phyloP scores from a whole-genome alignment of 1,140 invertebrate species.

The Caenorhabditis brenneri region DNA sequence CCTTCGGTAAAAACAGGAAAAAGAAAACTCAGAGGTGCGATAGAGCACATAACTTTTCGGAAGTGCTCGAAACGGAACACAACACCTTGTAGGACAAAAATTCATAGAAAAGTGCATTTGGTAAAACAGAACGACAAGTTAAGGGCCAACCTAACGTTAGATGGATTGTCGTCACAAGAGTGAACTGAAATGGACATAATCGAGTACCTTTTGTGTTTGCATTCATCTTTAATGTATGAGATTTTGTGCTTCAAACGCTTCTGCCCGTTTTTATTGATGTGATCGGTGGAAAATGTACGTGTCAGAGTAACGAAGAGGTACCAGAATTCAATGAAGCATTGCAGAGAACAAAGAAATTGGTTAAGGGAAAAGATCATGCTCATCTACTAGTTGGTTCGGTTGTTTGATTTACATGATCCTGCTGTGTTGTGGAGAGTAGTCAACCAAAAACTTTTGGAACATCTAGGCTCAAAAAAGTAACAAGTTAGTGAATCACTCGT shows the following conservation, averaged over 20 bases:
- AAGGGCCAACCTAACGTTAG: not conserved
- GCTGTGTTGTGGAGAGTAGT: not conserved
- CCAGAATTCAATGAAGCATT: not conserved
- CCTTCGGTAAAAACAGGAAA: too few species aligned
- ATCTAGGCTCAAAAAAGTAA: not conserved
- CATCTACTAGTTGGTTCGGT: not conserved
- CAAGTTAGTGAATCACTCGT: too few species aligned
- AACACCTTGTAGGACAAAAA: not conserved
- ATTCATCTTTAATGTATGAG: conserved; percentile 44
- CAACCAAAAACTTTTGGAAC: not conserved
- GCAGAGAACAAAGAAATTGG: not conserved
- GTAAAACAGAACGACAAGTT: not conserved
- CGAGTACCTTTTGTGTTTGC: conserved; percentile 38
- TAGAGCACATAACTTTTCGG: too few species aligned
- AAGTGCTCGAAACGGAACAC: too few species aligned
- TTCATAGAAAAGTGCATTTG: conserved; percentile 22
- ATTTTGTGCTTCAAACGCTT: conserved; percentile 8
- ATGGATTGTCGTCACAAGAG: conserved; percentile 30
- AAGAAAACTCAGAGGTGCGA: too few species aligned
- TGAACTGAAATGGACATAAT: conserved; percentile 43
- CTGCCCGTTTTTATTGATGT: conserved; percentile 16
- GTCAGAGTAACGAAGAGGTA: not conserved
- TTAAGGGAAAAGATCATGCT: not conserved
- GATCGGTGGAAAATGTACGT: not conserved
- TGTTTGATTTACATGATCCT: not conserved